Evolutionary conservation across 2,113 vertebrate genomes (phyloP).

Genomic region (Ceyx margarethae): DNA sequence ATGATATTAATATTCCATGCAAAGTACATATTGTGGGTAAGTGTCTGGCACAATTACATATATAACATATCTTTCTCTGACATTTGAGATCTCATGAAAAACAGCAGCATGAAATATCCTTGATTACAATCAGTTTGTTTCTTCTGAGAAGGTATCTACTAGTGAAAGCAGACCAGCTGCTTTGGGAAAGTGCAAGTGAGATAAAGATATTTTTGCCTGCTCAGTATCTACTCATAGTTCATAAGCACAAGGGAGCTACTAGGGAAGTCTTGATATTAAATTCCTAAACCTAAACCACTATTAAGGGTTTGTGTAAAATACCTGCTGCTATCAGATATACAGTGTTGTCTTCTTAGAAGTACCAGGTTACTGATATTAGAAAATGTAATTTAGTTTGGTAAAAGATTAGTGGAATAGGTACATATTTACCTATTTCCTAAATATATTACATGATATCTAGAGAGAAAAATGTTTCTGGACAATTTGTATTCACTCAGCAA

Average conservation of each 20-base stretch:
- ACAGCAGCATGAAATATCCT: not conserved
- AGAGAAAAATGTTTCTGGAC: not conserved
- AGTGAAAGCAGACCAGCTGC: not conserved
- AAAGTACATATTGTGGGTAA: constrained; percentile 93
- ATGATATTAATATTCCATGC: constrained; percentile 84
- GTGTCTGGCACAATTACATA: not conserved
- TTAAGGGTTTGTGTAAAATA: not conserved
- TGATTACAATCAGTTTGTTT: not conserved
- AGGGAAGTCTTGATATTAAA: not conserved
- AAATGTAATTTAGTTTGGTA: not conserved
- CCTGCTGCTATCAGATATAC: not conserved
- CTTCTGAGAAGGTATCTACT: not conserved
- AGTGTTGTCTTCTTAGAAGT: not conserved
- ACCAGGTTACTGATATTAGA: not conserved
- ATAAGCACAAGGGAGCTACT: not conserved
- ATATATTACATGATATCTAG: not conserved
- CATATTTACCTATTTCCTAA: not conserved
- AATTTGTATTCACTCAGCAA: not conserved
- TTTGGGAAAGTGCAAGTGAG: not conserved
- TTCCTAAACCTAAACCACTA: not conserved
- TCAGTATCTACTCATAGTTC: not conserved
- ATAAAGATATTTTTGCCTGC: not conserved
- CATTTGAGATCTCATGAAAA: not conserved
- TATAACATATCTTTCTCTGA: not conserved
- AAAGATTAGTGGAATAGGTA: not conserved